Percentiles rank a stretch among this genome's conserved stretches.
Evolutionary conservation across 2,797 vertebrate genomes (phyloP).

Genomic region (Acrossocheilus wenchowensis): DNA sequence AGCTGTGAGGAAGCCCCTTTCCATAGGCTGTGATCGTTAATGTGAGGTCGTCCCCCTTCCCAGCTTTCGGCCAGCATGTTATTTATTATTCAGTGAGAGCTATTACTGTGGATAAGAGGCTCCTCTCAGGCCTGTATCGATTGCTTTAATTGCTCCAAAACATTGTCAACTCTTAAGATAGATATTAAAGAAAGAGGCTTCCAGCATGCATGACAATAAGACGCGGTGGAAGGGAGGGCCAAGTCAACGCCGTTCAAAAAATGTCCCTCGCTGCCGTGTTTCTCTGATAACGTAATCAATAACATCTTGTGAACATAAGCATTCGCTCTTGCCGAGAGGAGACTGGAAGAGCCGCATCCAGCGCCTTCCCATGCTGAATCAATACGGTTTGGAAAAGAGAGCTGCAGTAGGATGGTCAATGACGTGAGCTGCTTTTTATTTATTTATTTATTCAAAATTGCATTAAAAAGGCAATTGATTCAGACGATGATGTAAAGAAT

Average conservation of each 20-base stretch:
- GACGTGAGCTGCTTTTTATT: background rate
- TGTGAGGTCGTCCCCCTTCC: slow-evolving; percentile 58
- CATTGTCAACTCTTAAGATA: slow-evolving; percentile 85
- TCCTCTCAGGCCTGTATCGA: slow-evolving; percentile 79
- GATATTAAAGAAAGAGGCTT: slow-evolving; percentile 75
- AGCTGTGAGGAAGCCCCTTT: slow-evolving; percentile 48
- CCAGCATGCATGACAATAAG: slow-evolving; percentile 73
- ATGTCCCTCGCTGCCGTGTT: slow-evolving; percentile 68
- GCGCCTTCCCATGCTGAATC: slow-evolving; percentile 60
- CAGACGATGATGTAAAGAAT: background rate
- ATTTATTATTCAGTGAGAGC: slow-evolving; percentile 84
- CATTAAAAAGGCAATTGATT: background rate
- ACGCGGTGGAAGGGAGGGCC: slow-evolving; percentile 50
- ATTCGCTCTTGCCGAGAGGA: slow-evolving; percentile 56
- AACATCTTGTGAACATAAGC: slow-evolving; percentile 72
- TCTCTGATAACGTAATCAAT: slow-evolving; percentile 70
- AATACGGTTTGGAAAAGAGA: slow-evolving; percentile 63
- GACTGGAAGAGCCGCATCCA: slow-evolving; percentile 35
- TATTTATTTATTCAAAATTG: background rate
- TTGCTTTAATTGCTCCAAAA: slow-evolving; percentile 83
- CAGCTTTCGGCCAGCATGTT: slow-evolving; percentile 66
- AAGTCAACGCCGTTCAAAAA: slow-evolving; percentile 60
- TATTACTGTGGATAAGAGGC: slow-evolving; percentile 83
- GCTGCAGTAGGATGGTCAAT: slow-evolving; percentile 12
- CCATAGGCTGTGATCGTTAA: slow-evolving; percentile 60